phyloP scores from a whole-genome alignment of 1,140 invertebrate genomes.

The Drosophila biarmipes region DNA sequence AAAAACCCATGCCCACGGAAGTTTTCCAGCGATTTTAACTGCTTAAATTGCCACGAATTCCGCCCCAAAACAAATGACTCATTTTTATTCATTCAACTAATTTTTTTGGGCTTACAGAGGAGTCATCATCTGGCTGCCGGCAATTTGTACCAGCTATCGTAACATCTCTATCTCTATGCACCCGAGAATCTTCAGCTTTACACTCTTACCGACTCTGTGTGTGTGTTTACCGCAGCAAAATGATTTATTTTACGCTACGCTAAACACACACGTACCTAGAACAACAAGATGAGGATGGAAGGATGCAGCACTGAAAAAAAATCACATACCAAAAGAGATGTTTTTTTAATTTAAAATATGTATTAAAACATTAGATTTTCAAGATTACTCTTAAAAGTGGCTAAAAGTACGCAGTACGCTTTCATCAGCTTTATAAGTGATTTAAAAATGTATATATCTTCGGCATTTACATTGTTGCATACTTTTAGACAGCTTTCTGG shows the following conservation, averaged over 20 bases:
- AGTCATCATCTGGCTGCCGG: conserved; percentile 24
- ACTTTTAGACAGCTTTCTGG: too few relatives aligned
- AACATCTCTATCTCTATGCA: conserved; percentile 57
- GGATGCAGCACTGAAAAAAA: conserved; percentile 5
- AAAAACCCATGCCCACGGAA: conserved; percentile 5
- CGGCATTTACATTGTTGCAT: too few relatives aligned
- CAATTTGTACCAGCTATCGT: conserved; percentile 52
- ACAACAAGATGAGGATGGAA: conserved; percentile 19
- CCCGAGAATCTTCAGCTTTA: conserved; percentile 25
- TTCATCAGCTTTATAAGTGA: too few relatives aligned
- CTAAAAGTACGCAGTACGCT: too few relatives aligned
- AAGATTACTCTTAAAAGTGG: too few relatives aligned
- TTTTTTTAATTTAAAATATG: too few relatives aligned
- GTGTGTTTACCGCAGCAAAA: conserved; percentile 67
- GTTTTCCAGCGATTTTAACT: conserved; percentile 48
- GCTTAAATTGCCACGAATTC: conserved; percentile 59
- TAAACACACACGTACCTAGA: conserved; percentile 66
- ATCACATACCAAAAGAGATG: too few relatives aligned
- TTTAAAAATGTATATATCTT: too few relatives aligned
- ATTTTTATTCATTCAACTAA: conserved; percentile 79
- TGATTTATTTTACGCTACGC: conserved; percentile 80
- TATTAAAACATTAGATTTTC: too few relatives aligned
- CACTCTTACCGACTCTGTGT: conserved; percentile 21
- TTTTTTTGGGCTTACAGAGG: conserved; percentile 39
- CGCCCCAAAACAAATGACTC: conserved; percentile 48